Base-by-base conservation (phyloP, 1,140 invertebrate genomes). In the Papilio machaon region DNA sequence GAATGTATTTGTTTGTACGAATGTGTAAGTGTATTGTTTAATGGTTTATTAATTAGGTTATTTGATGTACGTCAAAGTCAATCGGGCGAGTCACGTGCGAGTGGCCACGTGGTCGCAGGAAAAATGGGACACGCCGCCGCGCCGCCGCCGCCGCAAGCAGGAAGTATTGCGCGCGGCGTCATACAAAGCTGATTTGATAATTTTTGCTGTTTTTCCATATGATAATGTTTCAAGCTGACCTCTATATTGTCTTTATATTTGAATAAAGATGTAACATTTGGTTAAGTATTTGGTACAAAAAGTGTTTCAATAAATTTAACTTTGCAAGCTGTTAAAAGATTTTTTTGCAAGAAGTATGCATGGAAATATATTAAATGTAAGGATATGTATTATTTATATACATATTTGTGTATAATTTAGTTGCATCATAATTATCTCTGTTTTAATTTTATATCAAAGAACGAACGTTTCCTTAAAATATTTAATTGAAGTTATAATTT, bases 21-120 rank as follows among this genome's bases (percentile, higher is more conserved):
- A 38, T 30, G 23, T 64, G 23, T 64, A 23, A 35, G 60, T 13
- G 60, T 9, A 30, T 11, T 64, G 10, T 64, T 64, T 64, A 64
- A 64, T 64, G 60, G 60, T 9, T 64, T 64, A 64, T 64, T 64
- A 64, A 64, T 64, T 64, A 64, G 64, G 64, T 70, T 70, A 70
- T 38, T 70, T 70, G 64, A 35, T 70, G 64, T 70, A 35, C 64
- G 30, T 70, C 30, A 23, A 4, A 70, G 23, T 64, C 0, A 13
- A 30, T 30, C 19, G 60, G 3, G 23, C 60, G 60, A 64, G 64
- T 70, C 64, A 70, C 64, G 64, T 70, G 64, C 30, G 23, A 35
- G 64, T 70, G 23, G 13, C 64, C 64, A 70, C 64, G 64, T 19
- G 11, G 64, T 10, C 30, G 64, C 10, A 9, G 30, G 30, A 38